Evolutionary conservation across 2,797 vertebrate species (phyloP).

Genomic region (Enteromius afrohamiltoni): DNA sequence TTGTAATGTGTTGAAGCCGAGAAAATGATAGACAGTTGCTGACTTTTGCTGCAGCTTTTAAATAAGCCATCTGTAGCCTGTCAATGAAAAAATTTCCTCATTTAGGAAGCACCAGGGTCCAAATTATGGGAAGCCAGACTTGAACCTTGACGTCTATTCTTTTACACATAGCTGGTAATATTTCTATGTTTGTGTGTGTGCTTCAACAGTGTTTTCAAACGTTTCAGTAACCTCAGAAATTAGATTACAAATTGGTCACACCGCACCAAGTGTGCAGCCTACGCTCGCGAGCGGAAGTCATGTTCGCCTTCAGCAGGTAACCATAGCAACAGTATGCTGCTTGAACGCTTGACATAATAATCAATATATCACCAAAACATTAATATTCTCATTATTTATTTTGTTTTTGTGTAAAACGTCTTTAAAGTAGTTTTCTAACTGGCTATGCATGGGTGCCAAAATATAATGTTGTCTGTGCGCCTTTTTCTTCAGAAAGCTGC

Average conservation of each 20-base stretch:
- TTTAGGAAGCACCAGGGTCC: slow-evolving; percentile 2
- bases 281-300: background rate
- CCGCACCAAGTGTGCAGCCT: background rate
- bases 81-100: background rate
- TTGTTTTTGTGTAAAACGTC: background rate
- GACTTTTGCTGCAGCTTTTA: slow-evolving; percentile 13
- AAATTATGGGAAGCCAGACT: background rate
- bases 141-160: background rate
- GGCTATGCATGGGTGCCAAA: background rate
- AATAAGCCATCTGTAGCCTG: slow-evolving; percentile 4
- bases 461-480: background rate
- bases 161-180: background rate
- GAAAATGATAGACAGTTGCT: slow-evolving; percentile 28
- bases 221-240: background rate
- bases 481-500: background rate
- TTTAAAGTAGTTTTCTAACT: background rate
- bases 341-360: too few relatives aligned
- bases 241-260: background rate
- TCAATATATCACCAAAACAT: background rate
- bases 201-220: background rate
- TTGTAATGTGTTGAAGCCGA: slow-evolving; percentile 36
- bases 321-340: background rate
- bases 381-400: background rate
- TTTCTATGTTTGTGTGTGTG: background rate
- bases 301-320: background rate